These are phyloP conservation scores for Trilocha varians DNA, from an alignment of 2,888 invertebrate species.

Conservation along the genomic window DNA sequence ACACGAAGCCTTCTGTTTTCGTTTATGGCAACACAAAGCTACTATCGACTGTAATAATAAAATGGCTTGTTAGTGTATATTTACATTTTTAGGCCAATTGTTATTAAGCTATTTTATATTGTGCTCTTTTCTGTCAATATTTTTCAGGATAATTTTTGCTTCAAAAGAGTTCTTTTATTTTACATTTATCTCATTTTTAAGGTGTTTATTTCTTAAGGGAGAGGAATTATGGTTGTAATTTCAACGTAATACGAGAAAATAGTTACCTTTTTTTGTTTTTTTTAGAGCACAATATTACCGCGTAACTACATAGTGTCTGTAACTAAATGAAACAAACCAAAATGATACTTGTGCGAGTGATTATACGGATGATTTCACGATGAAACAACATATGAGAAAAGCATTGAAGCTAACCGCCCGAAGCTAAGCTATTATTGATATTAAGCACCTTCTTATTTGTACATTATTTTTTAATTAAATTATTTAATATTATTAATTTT, in stretches of 20 bases:
- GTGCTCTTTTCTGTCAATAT: too few relatives aligned
- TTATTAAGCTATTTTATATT: constrained; percentile 16
- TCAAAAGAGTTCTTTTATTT: too few relatives aligned
- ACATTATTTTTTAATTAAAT: neutral
- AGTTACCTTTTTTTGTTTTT: too few relatives aligned
- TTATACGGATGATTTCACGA: constrained; percentile 8
- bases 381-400: constrained; percentile 58
- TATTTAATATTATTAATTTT: constrained; percentile 3
- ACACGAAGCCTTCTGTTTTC: constrained; percentile 39
- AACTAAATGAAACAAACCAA: neutral
- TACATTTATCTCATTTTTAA: too few relatives aligned
- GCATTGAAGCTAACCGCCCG: constrained; percentile 50
- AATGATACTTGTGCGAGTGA: neutral
- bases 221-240: too few relatives aligned
- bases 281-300: neutral
- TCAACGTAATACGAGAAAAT: too few relatives aligned
- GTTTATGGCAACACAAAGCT: constrained; percentile 61
- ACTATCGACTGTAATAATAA: constrained; percentile 24
- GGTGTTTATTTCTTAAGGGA: too few relatives aligned
- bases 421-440: constrained; percentile 44
- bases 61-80: constrained; percentile 72
- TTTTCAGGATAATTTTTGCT: too few relatives aligned
- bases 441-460: constrained; percentile 24
- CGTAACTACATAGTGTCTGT: neutral
- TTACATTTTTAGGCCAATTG: constrained; percentile 35